Evolutionary conservation across 2,113 vertebrate genomes (phyloP), one percentile per base, ranked within the genome.

Genomic region (Amphiprion ocellaris): DNA sequence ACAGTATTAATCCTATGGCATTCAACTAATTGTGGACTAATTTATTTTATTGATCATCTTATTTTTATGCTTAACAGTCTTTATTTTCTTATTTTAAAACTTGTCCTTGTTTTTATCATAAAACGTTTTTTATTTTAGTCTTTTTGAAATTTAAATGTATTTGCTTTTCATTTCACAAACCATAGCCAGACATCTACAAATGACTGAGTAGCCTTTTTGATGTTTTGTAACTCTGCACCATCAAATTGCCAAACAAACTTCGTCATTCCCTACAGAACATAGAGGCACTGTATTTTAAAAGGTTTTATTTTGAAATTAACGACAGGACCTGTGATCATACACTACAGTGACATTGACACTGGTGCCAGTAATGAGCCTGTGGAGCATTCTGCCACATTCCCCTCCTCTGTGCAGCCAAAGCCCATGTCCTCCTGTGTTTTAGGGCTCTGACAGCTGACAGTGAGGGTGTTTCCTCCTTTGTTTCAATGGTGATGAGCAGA

Each of bases 401-500:
- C 82, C 78, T 74, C 66, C 78, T 56, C 33, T 17, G 47, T 17
- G 11, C 19, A 68, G 50, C 69, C 62, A 81, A 66, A 81, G 69
- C 69, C 58, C 59, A 52, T 69, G 79, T 75, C 53, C 67, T 50
- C 67, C 67, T 64, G 46, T 66, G 24, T 17, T 53, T 54, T 59
- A 78, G 80, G 65, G 63, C 74, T 62, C 28, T 55, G 55, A 78
- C 21, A 79, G 70, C 47, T 66, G 41, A 50, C 49, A 71, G 21
- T 52, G 69, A 71, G 89, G 81, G 68, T 81, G 87, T 70, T 61
- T 85, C 82, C 82, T 75, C 61, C 60, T 86, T 87, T 90, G 85
- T 81, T 82, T 73, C 70, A 44, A 17, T 30, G 62, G 21, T 54
- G 52, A 59, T 56, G 72, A 66, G 50, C 53, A 56, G 62, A 10